Base-by-base conservation (phyloP, 2,113 vertebrate genomes). In the Melanostigma gelatinosum region DNA sequence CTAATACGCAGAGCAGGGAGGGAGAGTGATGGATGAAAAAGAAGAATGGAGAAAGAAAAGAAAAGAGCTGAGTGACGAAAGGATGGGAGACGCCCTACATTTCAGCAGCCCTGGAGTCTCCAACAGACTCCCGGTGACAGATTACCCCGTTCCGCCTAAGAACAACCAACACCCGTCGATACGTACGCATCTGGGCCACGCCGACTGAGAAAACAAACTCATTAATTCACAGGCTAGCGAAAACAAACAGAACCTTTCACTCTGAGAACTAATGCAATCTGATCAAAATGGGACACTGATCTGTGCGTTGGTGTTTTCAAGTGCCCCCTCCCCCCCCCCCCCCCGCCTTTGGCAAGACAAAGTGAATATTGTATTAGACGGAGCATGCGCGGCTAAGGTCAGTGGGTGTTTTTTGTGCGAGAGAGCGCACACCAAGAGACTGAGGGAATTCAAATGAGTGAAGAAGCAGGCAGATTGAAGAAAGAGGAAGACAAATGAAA, bases 221-320 rank as follows among this genome's bases (percentile, higher is more conserved):
- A 90, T 93, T 93, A 67, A 91, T 89, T 91, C 85, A 85, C 71
- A 86, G 80, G 71, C 78, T 75, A 85, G 90, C 60, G 72, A 87
- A 93, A 93, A 91, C 88, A 93, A 94, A 91, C 92, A 90, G 20
- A 82, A 32, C 75, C 75, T 82, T 77, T 85, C 64, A 72, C 57
- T 83, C 57, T 22, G 46, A 83, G 36, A 77, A 76, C 65, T 68
- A 87, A 82, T 80, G 78, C 76, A 75, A 80, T 80, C 54, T n/a
- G 85, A 88, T 80, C 73, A 80, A 87, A 88, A 90, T 38, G 48
- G 73, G 80, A 75, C 72, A 20, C 60, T 38, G 77, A 70, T 57
- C 76, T 44, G 77, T 63, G 74, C 32, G 34, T 66, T 84, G 80
- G 77, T 61, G 73, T 72, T 82, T 82, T 77, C 70, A 80, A 89